phyloP scores from a whole-genome alignment of 2,888 invertebrate species.

The Girardia tigrina region DNA sequence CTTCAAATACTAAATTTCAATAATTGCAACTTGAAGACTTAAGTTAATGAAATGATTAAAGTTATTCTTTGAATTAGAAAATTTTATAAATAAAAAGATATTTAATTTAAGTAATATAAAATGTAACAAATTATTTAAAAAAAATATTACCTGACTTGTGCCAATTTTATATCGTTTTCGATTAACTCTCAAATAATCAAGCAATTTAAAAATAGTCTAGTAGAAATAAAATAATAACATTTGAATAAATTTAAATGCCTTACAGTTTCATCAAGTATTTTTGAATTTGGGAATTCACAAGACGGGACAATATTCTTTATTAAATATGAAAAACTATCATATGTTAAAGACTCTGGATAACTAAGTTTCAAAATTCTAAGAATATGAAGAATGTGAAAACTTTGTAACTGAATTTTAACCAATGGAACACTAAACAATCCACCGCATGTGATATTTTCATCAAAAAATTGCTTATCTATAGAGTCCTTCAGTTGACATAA shows the following conservation, averaged over 20 bases:
- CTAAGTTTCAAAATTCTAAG: neutral
- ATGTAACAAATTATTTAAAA: neutral
- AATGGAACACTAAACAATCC: constrained; percentile 2
- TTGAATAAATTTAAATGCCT: no score
- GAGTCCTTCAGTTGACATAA: constrained; percentile 4
- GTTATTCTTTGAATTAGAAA: no score
- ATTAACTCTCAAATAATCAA: neutral
- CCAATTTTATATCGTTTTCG: neutral
- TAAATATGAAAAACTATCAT: neutral
- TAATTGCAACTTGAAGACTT: no score
- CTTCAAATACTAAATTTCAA: no score
- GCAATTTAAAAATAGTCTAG: neutral
- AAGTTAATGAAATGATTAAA: no score
- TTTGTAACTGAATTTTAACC: constrained; percentile 12
- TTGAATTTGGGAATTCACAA: neutral
- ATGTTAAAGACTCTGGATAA: neutral
- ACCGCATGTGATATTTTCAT: neutral
- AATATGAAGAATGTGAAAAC: neutral
- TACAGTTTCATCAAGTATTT: neutral
- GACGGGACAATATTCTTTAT: neutral
- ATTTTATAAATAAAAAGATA: no score
- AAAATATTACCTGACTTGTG: neutral
- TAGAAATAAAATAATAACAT: no score
- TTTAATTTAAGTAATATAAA: no score
- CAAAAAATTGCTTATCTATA: neutral